Conservation (phyloP, 2,797 vertebrate genomes). For the Tamandua tetradactyla region DNA sequence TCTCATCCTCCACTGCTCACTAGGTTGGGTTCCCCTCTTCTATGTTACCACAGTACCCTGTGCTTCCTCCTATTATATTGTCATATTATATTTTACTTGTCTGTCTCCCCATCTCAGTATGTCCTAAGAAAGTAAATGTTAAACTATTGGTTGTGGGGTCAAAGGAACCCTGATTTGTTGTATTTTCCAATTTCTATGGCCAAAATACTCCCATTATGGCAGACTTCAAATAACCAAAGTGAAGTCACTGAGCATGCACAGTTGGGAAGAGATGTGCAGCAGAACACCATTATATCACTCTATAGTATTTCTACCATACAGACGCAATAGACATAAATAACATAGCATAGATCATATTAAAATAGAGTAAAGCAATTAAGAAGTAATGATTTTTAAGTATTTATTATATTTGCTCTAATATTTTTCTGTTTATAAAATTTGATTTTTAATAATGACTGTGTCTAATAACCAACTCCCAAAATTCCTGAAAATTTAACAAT, state of each 20-base stretch:
- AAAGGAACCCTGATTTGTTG: not conserved
- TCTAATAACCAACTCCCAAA: conserved; percentile 30
- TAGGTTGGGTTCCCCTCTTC: not conserved
- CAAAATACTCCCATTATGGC: not conserved
- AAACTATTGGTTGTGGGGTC: not conserved
- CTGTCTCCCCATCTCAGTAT: not conserved
- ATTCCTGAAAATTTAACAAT: conserved; percentile 45
- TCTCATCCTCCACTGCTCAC: not conserved
- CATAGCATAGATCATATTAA: not conserved
- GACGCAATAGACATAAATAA: not conserved
- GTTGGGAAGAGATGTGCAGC: not conserved
- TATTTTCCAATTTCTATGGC: conserved; percentile 23
- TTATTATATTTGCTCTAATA: not conserved
- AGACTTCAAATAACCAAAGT: not conserved
- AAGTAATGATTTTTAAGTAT: not conserved
- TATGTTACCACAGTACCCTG: not conserved
- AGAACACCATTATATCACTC: not conserved
- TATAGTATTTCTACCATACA: not conserved
- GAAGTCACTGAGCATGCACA: not conserved
- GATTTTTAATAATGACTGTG: not conserved
- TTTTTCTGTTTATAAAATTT: conserved; percentile 30
- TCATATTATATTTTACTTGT: conserved; percentile 4
- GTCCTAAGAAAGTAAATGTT: not conserved
- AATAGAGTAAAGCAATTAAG: conserved; percentile 20
- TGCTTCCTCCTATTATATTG: not conserved